Base-by-base conservation (phyloP, 2,113 vertebrate species). In the Tor tambroides region DNA sequence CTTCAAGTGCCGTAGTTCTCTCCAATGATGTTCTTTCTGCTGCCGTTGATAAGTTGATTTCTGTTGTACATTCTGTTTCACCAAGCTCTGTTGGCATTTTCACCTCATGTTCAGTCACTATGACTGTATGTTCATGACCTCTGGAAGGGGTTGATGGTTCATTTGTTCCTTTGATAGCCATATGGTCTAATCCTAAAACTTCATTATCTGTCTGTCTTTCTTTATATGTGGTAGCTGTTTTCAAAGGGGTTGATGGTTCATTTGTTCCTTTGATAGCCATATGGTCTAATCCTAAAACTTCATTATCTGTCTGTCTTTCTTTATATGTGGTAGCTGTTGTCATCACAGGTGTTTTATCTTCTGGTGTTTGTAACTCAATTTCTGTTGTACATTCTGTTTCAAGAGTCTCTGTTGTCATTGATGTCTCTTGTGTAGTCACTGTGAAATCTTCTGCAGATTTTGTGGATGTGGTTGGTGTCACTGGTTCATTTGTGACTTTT, bases 61-160 rank as follows among this genome's bases (percentile, higher is more conserved):
- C 46, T 54, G 65, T 54, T 72, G 82, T 84, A 54, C 28, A 38
- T 69, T 84, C 46, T 7, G 69, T 84, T 75, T 75, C 49, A 17
- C 3, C 5, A 12, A n/a, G 0, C 5, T 38, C 69, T 26, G 67
- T 84, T 56, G 81, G 32, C 12, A 21, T 51, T n/a, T n/a, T n/a
- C n/a, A n/a, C n/a, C n/a, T n/a, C n/a, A n/a, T n/a, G n/a, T n/a
- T n/a, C n/a, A n/a, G n/a, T n/a, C n/a, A n/a, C n/a, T n/a, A n/a
- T n/a, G n/a, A n/a, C n/a, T n/a, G n/a, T n/a, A n/a, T n/a, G n/a
- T n/a, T n/a, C n/a, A n/a, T n/a, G n/a, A n/a, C n/a, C n/a, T n/a
- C n/a, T n/a, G n/a, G n/a, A n/a, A n/a, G n/a, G n/a, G n/a, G 28
- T 63, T 8, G 4, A 17, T 2, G 1, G 6, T 35, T 32, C 77